A percentile compares a stretch with the other conserved stretches of the same genome.
phyloP scores from a whole-genome alignment of 2,113 vertebrate species.

The Prinia subflava region DNA sequence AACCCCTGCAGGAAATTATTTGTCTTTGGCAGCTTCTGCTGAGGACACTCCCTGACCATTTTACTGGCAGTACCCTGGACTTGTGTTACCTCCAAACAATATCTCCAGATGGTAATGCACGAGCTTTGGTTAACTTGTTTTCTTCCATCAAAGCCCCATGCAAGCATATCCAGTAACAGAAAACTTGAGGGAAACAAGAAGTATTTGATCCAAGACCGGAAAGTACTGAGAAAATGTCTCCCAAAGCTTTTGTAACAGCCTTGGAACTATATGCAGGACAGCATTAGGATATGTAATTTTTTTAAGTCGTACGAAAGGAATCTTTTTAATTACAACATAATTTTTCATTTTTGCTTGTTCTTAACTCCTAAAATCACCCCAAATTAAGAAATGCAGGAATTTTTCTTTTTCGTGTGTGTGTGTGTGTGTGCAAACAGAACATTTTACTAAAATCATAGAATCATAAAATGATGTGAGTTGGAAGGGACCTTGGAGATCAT shows the following conservation, averaged over 20 bases:
- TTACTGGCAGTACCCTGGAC: neutral
- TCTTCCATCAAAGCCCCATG: neutral
- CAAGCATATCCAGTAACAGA: neutral
- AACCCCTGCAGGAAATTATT: neutral
- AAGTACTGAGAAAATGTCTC: neutral
- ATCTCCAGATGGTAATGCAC: neutral
- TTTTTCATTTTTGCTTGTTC: neutral
- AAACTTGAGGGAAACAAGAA: neutral
- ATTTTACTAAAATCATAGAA: neutral
- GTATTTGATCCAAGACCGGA: neutral
- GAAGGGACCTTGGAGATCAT: neutral
- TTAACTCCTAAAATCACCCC: neutral
- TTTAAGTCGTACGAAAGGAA: neutral
- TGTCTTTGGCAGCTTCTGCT: neutral
- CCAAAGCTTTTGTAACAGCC: neutral
- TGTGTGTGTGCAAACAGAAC: neutral
- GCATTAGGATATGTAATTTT: neutral
- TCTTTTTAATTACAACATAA: neutral
- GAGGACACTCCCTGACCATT: neutral
- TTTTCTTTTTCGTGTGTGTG: neutral
- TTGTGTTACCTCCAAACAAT: neutral
- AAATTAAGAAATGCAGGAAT: neutral
- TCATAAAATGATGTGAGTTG: neutral
- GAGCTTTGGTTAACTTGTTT: neutral
- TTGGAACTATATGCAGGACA: neutral